A percentile compares a stretch with the other conserved stretches of the same genome.
These are phyloP conservation scores for Zeuzera pyrina DNA, from an alignment of 2,888 invertebrate genomes.

Conservation along the genomic window DNA sequence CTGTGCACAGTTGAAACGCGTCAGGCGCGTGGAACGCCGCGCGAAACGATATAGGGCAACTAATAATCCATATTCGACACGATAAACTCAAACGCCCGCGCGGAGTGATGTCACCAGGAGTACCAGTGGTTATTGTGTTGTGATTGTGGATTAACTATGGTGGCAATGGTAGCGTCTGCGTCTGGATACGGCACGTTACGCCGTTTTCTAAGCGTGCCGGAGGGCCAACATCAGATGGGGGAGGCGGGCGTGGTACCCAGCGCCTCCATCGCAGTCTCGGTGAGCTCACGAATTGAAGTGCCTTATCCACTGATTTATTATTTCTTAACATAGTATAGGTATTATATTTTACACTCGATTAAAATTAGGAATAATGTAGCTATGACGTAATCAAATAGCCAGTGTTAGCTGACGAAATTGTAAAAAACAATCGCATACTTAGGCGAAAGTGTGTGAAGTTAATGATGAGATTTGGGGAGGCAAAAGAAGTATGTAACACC, in stretches of 20 bases:
- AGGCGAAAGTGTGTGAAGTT: no score
- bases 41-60: no score
- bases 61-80: conserved; percentile 18
- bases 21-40: conserved; percentile 50
- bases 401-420: not conserved
- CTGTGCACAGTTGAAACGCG: conserved; percentile 43
- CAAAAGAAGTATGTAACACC: no score
- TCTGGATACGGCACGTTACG: conserved; percentile 67
- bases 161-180: conserved; percentile 67
- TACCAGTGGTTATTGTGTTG: conserved; percentile 40
- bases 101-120: conserved; percentile 53
- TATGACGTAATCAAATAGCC: no score
- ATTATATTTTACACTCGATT: no score
- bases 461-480: no score
- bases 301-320: no score
- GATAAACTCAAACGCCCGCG: conserved; percentile 27
- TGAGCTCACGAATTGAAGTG: conserved; percentile 25
- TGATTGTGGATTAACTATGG: conserved; percentile 40
- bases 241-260: conserved; percentile 42
- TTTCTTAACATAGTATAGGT: no score
- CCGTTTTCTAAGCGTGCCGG: conserved; percentile 64
- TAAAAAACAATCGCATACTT: no score
- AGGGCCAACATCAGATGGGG: conserved; percentile 41
- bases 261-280: conserved; percentile 65
- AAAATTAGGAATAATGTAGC: no score